Evolutionary conservation across 2,797 vertebrate genomes (phyloP), one percentile per base, ranked within the genome.

Genomic region (Acanthurus lineatus): DNA sequence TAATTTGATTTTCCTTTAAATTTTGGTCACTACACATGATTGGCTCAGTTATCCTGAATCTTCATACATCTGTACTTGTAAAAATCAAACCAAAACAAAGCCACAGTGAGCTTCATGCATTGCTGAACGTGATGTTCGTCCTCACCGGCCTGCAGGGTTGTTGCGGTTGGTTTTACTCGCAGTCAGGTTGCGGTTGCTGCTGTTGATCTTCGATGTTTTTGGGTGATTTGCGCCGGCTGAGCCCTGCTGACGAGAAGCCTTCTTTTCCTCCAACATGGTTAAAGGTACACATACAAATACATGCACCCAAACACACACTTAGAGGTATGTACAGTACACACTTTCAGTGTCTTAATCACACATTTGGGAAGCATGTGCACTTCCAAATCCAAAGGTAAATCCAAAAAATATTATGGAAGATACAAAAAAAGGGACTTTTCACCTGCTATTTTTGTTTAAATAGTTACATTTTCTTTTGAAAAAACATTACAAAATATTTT

Each of bases 261-360:
- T 78, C 52, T 86, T 82, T 66, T 82, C 72, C 51, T 88, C 88
- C 82, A 91, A 56, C 91, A 92, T 92, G 77, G 66, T 76, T 80
- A 17, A 11, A 75, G 48, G 49, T 44, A 49, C 19, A 51, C 38
- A 49, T 2, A 74, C 0, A 67, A n/a, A 66, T 16, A 67, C 28
- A 65, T 15, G 5, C 2, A 20, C 54, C 48, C 65, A 71, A 25
- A 78, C 14, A 40, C 35, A 69, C 56, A 61, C 47, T 16, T 51
- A 57, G 25, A 67, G 28, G 16, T 15, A 47, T 0, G 48, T 2
- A 51, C 48, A 53, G 8, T 0, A 32, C 35, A 54, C 69, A 32
- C 66, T 25, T 59, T 51, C n/a, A 25, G 25, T 25, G 25, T 25
- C 25, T 19, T 25, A 40, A 44, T 0, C 17, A 48, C 47, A 58